Base-by-base conservation (phyloP, 2,888 invertebrate species). In the Sipha maydis region DNA sequence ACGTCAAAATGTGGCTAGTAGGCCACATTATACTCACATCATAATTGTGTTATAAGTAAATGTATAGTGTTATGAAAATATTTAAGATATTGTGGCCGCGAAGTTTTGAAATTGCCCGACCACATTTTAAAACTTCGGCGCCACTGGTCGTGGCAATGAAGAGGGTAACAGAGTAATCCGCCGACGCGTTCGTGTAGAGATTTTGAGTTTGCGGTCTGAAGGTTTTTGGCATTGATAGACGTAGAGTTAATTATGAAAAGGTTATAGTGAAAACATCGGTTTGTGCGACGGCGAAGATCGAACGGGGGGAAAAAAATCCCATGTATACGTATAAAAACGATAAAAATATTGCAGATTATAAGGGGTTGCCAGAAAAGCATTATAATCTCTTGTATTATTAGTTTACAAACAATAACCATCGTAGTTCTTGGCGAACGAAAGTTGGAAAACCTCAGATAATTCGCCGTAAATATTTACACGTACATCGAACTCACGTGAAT, bases 151-250 rank as follows among this genome's bases (percentile, higher is more conserved):
- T 3, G 2, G 25, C 69, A 21, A 69, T 3, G 28, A n/a, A 4
- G n/a, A 69, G 9, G 69, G 3, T 9, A 25, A 69, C n/a, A 56
- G 56, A 54, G 21, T 21, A 28, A 14, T 31, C 7, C 21, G 11
- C 48, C 38, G 19, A 77, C 38, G 80, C 67, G 41, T 8, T 9
- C 41, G 80, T n/a, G 38, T n/a, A 54, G 21, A 19, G 54, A 11
- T 28, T 78, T 4, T 28, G 21, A 78, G 56, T 78, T 78, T 21
- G 11, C 25, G 41, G 31, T 34, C 28, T n/a, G 48, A 34, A 34
- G 11, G 14, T 83, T 73, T n/a, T 83, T 73, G 54, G 17, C 54
- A 19, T 73, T 83, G 54, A 83, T 25, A 14, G 54, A 83, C 71
- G 71, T 69, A 21, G 54, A 56, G 56, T 56, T 78, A 78, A 78